A percentile compares a stretch with the other conserved stretches of the same genome.
phyloP scores from a whole-genome alignment of 2,113 vertebrate genomes.

The Psophia crepitans region DNA sequence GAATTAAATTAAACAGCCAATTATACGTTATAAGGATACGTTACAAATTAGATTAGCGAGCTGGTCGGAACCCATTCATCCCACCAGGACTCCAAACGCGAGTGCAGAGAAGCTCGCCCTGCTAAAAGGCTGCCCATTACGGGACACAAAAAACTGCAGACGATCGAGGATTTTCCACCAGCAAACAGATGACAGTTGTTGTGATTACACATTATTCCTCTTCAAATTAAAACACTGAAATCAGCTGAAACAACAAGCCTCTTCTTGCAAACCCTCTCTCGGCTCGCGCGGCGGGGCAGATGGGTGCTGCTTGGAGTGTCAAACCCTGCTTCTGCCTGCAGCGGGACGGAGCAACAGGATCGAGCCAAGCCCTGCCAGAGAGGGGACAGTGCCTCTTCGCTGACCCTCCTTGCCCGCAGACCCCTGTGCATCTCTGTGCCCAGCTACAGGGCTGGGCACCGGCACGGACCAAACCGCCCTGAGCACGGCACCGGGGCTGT shows the following conservation, averaged over 20 bases:
- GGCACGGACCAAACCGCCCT: neutral
- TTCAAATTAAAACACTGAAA: constrained; percentile 16
- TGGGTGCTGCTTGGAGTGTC: neutral
- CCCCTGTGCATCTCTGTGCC: neutral
- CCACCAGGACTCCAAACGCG: neutral
- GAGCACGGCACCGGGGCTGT: fast-evolving
- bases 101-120: neutral
- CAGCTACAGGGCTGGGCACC: neutral
- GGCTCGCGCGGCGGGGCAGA: neutral
- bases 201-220: constrained; percentile 18
- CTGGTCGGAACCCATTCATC: constrained; percentile 21
- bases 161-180: constrained; percentile 21
- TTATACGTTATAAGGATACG: constrained; percentile 11
- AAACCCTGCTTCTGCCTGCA: neutral
- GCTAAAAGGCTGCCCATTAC: neutral
- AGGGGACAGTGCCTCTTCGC: neutral
- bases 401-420: neutral
- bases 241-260: constrained; percentile 5
- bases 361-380: neutral
- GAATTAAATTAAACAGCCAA: constrained; percentile 53
- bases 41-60: constrained; percentile 55
- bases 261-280: neutral
- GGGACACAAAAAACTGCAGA: neutral
- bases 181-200: constrained; percentile 3
- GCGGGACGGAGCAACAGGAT: neutral